Percentiles rank a stretch among this genome's conserved stretches.
Conservation (phyloP, 2,113 vertebrate species). For the Hippocampus barbouri region DNA sequence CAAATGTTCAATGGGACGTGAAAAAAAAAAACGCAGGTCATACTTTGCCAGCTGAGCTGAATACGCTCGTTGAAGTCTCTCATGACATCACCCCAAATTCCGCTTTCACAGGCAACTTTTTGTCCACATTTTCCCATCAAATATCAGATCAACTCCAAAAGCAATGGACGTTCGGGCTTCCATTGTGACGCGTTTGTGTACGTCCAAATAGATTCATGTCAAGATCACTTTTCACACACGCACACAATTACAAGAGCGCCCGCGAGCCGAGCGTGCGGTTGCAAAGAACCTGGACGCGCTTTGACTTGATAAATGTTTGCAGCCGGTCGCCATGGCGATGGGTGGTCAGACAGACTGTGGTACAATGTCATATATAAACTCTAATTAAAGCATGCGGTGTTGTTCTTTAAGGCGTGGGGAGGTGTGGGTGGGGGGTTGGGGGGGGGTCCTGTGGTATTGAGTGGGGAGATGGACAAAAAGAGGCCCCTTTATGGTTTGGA, state of each 20-base stretch:
- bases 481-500: slow-evolving; percentile 45
- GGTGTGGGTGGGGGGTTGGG: slow-evolving; percentile 10
- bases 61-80: background rate
- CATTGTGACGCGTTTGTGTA: background rate
- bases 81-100: background rate
- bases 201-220: slow-evolving; percentile 14
- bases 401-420: slow-evolving; percentile 14
- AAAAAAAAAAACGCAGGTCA: background rate
- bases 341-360: slow-evolving; percentile 50
- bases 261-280: slow-evolving; percentile 47
- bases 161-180: background rate
- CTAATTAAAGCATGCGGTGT: slow-evolving; percentile 33
- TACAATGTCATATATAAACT: slow-evolving; percentile 50
- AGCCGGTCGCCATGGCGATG: slow-evolving; percentile 54
- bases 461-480: slow-evolving; percentile 20
- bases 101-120: background rate
- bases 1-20: no score
- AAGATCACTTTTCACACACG: slow-evolving; percentile 16
- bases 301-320: slow-evolving; percentile 62
- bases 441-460: slow-evolving; percentile 32
- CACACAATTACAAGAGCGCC: slow-evolving; percentile 18
- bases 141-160: background rate
- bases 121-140: background rate
- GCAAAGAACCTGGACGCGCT: slow-evolving; percentile 54
- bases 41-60: background rate